Percentiles rank a stretch among this genome's conserved stretches.
phyloP scores from a whole-genome alignment of 2,113 vertebrate species.

The Misgurnus anguillicaudatus region DNA sequence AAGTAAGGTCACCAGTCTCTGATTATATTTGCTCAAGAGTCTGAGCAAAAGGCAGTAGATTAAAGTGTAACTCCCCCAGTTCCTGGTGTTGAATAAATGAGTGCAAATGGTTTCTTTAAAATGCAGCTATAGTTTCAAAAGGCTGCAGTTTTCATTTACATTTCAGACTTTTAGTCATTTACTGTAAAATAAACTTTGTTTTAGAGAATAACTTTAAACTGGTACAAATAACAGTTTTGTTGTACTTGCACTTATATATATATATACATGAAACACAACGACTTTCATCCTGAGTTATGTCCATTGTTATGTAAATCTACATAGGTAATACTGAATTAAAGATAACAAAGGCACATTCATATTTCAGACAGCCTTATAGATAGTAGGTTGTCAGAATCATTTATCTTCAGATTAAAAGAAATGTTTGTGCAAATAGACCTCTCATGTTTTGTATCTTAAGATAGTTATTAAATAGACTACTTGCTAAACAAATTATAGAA shows the following conservation, averaged over 20 bases:
- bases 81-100: not conserved
- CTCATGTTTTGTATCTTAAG: not conserved
- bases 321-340: not conserved
- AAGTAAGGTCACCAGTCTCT: not conserved
- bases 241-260: too few relatives aligned
- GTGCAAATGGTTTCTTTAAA: not conserved
- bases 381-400: not conserved
- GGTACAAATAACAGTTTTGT: not conserved
- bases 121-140: not conserved
- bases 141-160: not conserved
- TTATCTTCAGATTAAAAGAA: not conserved
- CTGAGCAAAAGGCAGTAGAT: conserved; percentile 27
- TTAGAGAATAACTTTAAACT: not conserved
- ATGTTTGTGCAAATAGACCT: not conserved
- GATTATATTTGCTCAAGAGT: conserved; percentile 22
- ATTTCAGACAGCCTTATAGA: not conserved
- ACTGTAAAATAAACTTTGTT: not conserved
- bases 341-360: conserved; percentile 9
- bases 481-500: not conserved
- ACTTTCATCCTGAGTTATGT: conserved; percentile 11
- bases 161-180: not conserved
- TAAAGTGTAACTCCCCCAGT: not conserved
- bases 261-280: not conserved
- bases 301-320: not conserved
- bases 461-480: not conserved